phyloP scores from a whole-genome alignment of 64 coral and sea anemone genomes.

The Astreopora myriophthalma region DNA sequence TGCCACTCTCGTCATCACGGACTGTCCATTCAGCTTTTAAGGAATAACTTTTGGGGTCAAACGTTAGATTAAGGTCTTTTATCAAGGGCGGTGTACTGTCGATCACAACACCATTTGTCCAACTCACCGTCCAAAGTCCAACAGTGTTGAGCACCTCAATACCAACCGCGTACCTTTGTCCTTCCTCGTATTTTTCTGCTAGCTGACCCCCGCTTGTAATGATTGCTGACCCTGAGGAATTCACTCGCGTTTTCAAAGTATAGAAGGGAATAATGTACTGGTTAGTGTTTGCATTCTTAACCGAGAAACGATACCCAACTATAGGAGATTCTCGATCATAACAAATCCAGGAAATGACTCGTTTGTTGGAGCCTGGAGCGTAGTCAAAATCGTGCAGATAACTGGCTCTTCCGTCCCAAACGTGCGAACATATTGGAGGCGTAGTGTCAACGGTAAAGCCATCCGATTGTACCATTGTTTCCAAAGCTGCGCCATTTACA shows the following conservation, averaged over 20 bases:
- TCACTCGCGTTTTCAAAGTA: slow-evolving; percentile 39
- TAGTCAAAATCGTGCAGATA: slow-evolving; percentile 28
- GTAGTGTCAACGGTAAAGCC: slow-evolving; percentile 87
- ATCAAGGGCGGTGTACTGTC: slow-evolving; percentile 84
- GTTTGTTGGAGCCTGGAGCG: slow-evolving; percentile 55
- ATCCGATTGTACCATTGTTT: slow-evolving; percentile 50
- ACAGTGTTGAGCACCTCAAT: slow-evolving; percentile 84
- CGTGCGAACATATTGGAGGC: slow-evolving; percentile 74
- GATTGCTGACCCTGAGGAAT: slow-evolving; percentile 65
- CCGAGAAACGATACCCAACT: slow-evolving; percentile 66
- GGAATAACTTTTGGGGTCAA: slow-evolving; percentile 61
- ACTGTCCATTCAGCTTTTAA: slow-evolving; percentile 71
- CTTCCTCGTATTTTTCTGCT: slow-evolving; percentile 52
- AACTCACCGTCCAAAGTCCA: slow-evolving; percentile 48
- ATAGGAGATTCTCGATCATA: slow-evolving; percentile 81
- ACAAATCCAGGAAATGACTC: slow-evolving; percentile 79
- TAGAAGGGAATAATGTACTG: slow-evolving; percentile 74
- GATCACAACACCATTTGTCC: slow-evolving; percentile 84
- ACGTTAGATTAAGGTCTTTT: slow-evolving; percentile 64
- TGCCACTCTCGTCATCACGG: slow-evolving; percentile 74
- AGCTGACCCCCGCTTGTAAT: slow-evolving; percentile 77
- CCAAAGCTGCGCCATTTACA: slow-evolving; percentile 69
- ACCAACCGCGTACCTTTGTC: slow-evolving; percentile 77
- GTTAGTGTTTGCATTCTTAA: slow-evolving; percentile 63
- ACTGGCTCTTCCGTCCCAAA: slow-evolving; percentile 65